Percentiles rank a stretch among this genome's conserved stretches.
phyloP scores from a whole-genome alignment of 2,797 vertebrate genomes.

The Antennarius maculatus region DNA sequence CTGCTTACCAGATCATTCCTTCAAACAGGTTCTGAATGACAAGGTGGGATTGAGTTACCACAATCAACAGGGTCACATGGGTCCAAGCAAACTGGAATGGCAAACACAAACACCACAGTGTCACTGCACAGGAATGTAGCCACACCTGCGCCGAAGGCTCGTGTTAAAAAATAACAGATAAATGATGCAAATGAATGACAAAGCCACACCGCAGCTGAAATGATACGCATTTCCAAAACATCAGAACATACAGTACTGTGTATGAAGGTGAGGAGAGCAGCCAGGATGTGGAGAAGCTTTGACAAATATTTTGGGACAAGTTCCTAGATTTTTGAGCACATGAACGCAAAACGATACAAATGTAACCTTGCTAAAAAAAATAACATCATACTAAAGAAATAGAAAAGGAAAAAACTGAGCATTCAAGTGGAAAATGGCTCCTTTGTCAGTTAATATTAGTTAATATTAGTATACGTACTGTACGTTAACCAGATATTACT shows the following conservation, averaged over 20 bases:
- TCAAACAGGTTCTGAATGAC: constrained; percentile 99
- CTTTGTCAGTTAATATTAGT: too few species aligned
- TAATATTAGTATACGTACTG: background rate
- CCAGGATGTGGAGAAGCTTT: constrained; percentile 5
- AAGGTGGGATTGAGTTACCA: constrained; percentile 99
- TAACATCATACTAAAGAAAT: too few species aligned
- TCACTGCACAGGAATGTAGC: constrained; percentile 62
- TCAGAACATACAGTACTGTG: background rate
- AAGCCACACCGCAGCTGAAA: constrained; percentile 12
- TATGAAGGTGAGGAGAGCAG: background rate
- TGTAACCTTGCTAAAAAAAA: background rate
- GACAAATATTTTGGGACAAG: too few species aligned
- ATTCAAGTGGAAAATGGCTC: background rate
- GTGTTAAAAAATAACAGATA: constrained; percentile 24
- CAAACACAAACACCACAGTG: constrained; percentile 68
- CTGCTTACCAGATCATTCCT: constrained; percentile 99
- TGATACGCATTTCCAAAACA: background rate
- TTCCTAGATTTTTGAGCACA: background rate
- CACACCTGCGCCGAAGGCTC: constrained; percentile 27
- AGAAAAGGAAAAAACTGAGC: too few species aligned
- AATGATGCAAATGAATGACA: background rate
- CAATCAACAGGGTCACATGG: constrained; percentile 99
- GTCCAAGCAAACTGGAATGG: constrained; percentile 99
- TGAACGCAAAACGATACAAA: background rate
- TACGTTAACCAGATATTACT: background rate